Conservation (phyloP, 2,797 vertebrate species). For the Lateolabrax maculatus region DNA sequence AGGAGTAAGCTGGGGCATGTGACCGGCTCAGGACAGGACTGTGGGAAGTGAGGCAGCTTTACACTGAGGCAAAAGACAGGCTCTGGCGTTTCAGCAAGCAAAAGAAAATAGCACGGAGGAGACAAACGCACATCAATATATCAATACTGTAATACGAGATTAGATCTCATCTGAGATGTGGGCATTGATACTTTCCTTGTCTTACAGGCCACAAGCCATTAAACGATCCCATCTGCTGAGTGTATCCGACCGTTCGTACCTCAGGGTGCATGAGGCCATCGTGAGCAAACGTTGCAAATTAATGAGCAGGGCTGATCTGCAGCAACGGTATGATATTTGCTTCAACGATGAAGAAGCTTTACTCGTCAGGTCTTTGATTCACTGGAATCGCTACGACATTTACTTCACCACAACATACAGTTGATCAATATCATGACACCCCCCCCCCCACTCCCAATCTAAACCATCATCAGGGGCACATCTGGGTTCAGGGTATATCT, state of each 20-base stretch:
- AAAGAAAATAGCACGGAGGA: not conserved
- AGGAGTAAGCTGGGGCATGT: slow-evolving; percentile 74
- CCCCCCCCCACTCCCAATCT: not conserved
- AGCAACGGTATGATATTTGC: not conserved
- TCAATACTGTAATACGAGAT: not conserved
- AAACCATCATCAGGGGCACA: not conserved
- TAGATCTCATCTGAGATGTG: not conserved
- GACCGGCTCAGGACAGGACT: slow-evolving; percentile 57
- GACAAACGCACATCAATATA: not conserved
- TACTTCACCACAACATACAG: too few species aligned
- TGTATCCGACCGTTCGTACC: not conserved
- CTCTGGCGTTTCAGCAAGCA: not conserved
- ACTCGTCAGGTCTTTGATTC: too few species aligned
- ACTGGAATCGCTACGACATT: too few species aligned
- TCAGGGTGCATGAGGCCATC: not conserved
- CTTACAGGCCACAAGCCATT: not conserved
- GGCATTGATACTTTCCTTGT: not conserved
- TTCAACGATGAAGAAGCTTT: too few species aligned
- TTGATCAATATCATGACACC: not conserved
- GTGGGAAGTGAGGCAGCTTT: slow-evolving; percentile 45
- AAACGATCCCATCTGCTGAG: not conserved
- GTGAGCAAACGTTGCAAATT: not conserved
- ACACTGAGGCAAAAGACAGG: slow-evolving; percentile 5
- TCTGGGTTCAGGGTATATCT: not conserved
- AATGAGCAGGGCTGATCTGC: not conserved